These are phyloP conservation scores for Melipona quadrifasciata DNA, from an alignment of 1,140 invertebrate species.

Conservation along the genomic window DNA sequence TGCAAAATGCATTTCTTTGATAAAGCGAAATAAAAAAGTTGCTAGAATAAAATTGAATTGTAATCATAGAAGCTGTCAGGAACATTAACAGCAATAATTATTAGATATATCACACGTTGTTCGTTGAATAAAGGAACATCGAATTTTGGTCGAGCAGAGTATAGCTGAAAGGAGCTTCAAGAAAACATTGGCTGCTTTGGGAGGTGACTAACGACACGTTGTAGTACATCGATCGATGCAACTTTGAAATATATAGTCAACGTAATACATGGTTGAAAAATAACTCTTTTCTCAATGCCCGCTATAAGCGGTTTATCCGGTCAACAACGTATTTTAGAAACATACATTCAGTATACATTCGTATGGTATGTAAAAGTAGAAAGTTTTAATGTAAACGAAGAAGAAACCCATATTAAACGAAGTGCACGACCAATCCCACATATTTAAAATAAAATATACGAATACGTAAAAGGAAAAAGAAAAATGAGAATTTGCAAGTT, in stretches of 20 bases:
- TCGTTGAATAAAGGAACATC: constrained; percentile 38
- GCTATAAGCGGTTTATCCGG: neutral
- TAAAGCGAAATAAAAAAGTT: constrained; percentile 2
- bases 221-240: constrained; percentile 61
- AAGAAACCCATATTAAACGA: constrained; percentile 7
- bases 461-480: constrained; percentile 7
- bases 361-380: constrained; percentile 2
- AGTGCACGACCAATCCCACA: constrained; percentile 38
- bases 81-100: constrained; percentile 50
- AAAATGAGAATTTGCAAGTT: constrained; percentile 30
- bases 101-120: constrained; percentile 35
- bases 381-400: neutral
- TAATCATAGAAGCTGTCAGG: constrained; percentile 50
- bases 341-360: neutral
- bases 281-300: neutral
- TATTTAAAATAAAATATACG: constrained; percentile 30
- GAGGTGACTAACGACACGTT: constrained; percentile 33
- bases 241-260: constrained; percentile 28
- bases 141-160: constrained; percentile 38
- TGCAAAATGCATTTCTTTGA: neutral
- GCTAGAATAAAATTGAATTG: neutral
- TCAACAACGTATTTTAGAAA: neutral
- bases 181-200: constrained; percentile 63
- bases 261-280: constrained; percentile 14
- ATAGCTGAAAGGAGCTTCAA: constrained; percentile 57